A percentile compares a stretch with the other conserved stretches of the same genome.
Evolutionary conservation across 2,113 vertebrate species (phyloP).

Genomic region (Chrysemys picta): DNA sequence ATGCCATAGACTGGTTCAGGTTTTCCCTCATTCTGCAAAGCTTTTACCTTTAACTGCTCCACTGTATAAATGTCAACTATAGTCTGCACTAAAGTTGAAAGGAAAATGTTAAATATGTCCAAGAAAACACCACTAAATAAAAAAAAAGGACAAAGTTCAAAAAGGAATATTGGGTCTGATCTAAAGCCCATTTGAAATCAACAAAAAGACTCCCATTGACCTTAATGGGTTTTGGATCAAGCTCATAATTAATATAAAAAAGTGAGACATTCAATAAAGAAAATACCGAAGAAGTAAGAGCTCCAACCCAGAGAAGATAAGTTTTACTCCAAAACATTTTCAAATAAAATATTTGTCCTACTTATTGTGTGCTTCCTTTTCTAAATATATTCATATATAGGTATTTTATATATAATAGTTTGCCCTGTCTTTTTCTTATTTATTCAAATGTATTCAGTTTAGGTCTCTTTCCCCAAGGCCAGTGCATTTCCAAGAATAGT

Average conservation of each 20-base stretch:
- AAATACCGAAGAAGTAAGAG: background rate
- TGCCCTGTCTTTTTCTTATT: background rate
- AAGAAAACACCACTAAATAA: background rate
- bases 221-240: background rate
- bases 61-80: conserved; percentile 89
- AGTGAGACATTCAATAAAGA: background rate
- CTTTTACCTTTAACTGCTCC: conserved; percentile 79
- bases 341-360: background rate
- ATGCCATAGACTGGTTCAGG: conserved; percentile 83
- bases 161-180: conserved; percentile 11
- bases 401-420: background rate
- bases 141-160: background rate
- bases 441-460: background rate
- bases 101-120: background rate
- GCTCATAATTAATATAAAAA: background rate
- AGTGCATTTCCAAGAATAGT: background rate
- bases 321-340: background rate
- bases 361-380: background rate
- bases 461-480: background rate
- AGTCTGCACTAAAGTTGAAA: conserved; percentile 84
- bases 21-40: conserved; percentile 77
- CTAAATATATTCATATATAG: background rate
- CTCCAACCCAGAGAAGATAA: background rate
- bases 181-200: conserved; percentile 16
- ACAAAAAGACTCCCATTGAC: background rate